A percentile compares a stretch with the other conserved stretches of the same genome.
These are phyloP conservation scores for Heteromyza rotundicornis DNA, from an alignment of 2,888 invertebrate genomes.

Conservation along the genomic window DNA sequence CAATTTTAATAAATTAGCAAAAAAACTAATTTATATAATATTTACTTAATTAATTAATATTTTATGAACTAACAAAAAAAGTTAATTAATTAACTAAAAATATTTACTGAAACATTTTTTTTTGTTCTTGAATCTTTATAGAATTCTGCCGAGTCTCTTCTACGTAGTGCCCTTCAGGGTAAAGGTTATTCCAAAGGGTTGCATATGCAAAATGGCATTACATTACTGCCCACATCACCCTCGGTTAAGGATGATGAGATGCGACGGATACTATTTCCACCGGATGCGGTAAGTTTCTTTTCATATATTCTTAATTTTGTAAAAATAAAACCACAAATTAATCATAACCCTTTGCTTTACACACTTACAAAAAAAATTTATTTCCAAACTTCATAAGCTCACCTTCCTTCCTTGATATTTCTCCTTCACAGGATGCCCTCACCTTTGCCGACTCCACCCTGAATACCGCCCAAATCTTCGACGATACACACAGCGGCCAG, in stretches of 20 bases:
- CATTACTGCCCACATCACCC: constrained; percentile 54
- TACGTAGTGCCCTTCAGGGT: constrained; percentile 84
- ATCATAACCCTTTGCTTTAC: no score
- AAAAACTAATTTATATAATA: no score
- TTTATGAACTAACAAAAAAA: no score
- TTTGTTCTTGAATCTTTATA: constrained; percentile 36
- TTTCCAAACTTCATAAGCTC: not conserved
- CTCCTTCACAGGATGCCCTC: constrained; percentile 47
- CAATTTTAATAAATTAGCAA: no score
- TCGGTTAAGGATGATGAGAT: constrained; percentile 69
- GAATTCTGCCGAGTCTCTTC: constrained; percentile 72
- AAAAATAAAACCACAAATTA: no score
- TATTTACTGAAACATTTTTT: no score
- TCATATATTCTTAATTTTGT: not conserved
- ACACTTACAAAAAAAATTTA: not conserved
- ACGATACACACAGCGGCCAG: constrained; percentile 51
- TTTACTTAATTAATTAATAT: no score
- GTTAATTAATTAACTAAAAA: no score
- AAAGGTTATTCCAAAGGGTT: constrained; percentile 67
- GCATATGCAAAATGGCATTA: constrained; percentile 59
- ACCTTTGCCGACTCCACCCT: constrained; percentile 60
- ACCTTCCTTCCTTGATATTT: constrained; percentile 6
- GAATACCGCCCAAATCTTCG: constrained; percentile 60
- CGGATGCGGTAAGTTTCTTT: constrained; percentile 57
- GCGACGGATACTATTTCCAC: constrained; percentile 66